These are phyloP conservation scores for Crocodylus rhombifer DNA, from an alignment of 2,797 vertebrate species.

Conservation along the genomic window DNA sequence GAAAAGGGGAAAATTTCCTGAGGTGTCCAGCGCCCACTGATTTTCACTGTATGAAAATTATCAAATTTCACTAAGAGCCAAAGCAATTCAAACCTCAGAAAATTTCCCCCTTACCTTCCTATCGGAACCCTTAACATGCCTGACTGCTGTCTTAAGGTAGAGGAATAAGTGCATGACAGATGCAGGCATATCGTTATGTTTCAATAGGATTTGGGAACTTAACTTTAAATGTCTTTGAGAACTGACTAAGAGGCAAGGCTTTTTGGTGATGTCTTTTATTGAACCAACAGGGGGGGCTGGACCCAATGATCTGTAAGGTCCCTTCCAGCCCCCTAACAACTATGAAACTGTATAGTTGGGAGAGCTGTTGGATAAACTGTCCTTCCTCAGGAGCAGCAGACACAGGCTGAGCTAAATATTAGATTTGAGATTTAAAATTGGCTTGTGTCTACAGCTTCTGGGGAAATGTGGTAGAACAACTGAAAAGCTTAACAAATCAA, in stretches of 20 bases:
- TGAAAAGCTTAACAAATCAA: background rate
- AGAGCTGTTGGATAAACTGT: no score
- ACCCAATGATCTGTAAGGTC: no score
- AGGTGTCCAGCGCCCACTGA: background rate
- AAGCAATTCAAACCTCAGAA: background rate
- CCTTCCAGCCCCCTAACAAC: no score
- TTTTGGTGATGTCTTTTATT: no score
- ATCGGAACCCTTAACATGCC: rapidly evolving
- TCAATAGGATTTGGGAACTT: background rate
- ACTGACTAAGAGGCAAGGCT: background rate
- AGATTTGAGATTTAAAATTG: background rate
- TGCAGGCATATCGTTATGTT: background rate
- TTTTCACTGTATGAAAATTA: background rate
- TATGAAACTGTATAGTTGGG: no score
- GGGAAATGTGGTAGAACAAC: slow-evolving; percentile 7
- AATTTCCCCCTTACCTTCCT: background rate
- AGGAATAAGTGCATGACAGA: background rate
- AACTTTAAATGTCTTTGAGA: slow-evolving; percentile 2
- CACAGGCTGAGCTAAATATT: background rate
- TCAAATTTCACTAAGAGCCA: background rate
- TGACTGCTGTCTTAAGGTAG: background rate
- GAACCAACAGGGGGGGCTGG: no score
- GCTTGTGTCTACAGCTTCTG: background rate
- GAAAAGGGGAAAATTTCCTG: background rate
- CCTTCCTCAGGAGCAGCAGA: no score